These are phyloP conservation scores for Chrysolina americana DNA, from an alignment of 2,888 invertebrate genomes.

Conservation along the genomic window DNA sequence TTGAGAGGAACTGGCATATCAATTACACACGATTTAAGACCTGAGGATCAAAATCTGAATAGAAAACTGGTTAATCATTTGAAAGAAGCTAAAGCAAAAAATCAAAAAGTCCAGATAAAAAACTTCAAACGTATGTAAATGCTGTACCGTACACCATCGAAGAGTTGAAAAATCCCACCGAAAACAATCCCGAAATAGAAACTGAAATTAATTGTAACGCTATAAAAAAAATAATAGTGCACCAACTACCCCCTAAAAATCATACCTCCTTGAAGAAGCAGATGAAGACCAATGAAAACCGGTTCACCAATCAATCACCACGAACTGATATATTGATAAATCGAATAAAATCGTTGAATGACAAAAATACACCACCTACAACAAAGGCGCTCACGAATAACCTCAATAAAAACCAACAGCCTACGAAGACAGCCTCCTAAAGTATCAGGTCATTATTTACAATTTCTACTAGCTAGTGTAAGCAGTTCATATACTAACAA, in stretches of 20 bases:
- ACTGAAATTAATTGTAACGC: no score
- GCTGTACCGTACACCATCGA: neutral
- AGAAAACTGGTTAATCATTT: constrained; percentile 2
- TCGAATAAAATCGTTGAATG: neutral
- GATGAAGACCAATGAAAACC: neutral
- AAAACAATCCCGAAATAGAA: no score
- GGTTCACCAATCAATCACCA: neutral
- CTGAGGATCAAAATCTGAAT: neutral
- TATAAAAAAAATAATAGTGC: no score
- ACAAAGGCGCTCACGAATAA: no score
- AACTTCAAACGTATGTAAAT: no score
- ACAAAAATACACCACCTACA: no score
- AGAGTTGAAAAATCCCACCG: no score
- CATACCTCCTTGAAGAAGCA: neutral
- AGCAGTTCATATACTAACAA: constrained; percentile 6
- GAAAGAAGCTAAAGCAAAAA: constrained; percentile 19
- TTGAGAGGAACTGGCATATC: no score
- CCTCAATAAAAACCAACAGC: constrained; percentile 6
- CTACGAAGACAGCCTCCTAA: neutral
- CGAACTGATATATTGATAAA: no score
- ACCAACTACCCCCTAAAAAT: neutral
- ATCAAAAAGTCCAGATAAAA: neutral
- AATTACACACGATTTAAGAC: constrained; percentile 3
- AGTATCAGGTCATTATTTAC: neutral
- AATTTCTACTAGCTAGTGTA: constrained; percentile 2